Evolutionary conservation across 2,113 vertebrate species (phyloP).

Genomic region (Anarrhichthys ocellatus): DNA sequence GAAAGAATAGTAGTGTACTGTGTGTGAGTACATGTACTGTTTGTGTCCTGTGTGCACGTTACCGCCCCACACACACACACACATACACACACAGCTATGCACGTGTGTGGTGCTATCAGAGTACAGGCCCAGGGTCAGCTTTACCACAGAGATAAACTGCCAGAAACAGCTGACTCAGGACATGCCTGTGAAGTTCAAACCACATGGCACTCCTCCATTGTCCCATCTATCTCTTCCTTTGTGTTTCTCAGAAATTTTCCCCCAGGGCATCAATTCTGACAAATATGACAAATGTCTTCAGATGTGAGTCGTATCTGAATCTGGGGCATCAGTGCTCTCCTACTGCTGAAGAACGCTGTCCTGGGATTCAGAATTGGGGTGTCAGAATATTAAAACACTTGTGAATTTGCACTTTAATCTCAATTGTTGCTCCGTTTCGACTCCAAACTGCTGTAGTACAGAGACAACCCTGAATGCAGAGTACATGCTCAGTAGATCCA

Average conservation of each 20-base stretch:
- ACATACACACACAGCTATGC: neutral
- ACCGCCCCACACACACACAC: neutral
- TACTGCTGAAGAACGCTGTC: neutral
- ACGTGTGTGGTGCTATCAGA: conserved; percentile 4
- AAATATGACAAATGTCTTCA: neutral
- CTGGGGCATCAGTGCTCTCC: neutral
- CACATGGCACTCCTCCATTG: neutral
- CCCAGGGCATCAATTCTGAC: neutral
- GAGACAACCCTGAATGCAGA: neutral
- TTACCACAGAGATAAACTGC: conserved; percentile 52
- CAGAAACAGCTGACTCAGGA: conserved; percentile 56
- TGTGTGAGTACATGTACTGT: neutral
- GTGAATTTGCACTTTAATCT: neutral
- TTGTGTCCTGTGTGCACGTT: neutral
- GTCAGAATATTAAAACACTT: neutral
- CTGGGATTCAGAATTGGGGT: neutral
- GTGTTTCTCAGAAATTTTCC: neutral
- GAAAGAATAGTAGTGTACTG: neutral
- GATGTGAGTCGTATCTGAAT: neutral
- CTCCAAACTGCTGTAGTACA: no score
- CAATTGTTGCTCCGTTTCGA: neutral
- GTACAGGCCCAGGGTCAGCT: conserved; percentile 22
- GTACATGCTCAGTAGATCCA: neutral
- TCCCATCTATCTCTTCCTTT: neutral
- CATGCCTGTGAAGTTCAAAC: conserved; percentile 17